These are phyloP conservation scores for Amblyjoppa proteus DNA, from an alignment of 2,888 invertebrate genomes.

Conservation along the genomic window DNA sequence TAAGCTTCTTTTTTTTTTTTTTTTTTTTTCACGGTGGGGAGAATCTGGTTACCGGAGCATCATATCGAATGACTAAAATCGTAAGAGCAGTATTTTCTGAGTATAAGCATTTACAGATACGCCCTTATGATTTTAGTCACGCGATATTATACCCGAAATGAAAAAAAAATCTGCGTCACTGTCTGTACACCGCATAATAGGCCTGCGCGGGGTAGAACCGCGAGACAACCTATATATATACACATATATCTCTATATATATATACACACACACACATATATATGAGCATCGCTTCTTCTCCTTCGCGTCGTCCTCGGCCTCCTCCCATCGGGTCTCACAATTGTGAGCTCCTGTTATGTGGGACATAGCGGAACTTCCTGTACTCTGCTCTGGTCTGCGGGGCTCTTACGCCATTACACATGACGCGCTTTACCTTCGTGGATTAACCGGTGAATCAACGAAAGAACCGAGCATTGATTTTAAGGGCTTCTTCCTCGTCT, in stretches of 20 bases:
- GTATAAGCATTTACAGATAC: background rate
- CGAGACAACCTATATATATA: background rate
- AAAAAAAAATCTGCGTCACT: conserved; percentile 39
- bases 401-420: conserved; percentile 41
- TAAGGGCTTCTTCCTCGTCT: conserved; percentile 8
- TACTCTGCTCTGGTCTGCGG: conserved; percentile 51
- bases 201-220: background rate
- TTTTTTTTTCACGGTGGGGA: conserved; percentile 35
- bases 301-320: conserved; percentile 34
- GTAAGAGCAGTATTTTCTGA: background rate
- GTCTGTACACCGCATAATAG: conserved; percentile 33
- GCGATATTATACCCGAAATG: conserved; percentile 46
- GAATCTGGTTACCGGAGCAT: conserved; percentile 42
- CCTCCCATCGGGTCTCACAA: conserved; percentile 74
- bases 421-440: conserved; percentile 31
- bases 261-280: background rate
- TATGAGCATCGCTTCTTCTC: background rate
- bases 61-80: background rate
- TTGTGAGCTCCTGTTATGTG: conserved; percentile 76
- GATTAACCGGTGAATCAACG: conserved; percentile 8
- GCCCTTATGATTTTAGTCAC: background rate
- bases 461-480: background rate
- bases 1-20: background rate
- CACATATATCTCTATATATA: background rate
- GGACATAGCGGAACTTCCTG: conserved; percentile 83